Percentiles rank a stretch among this genome's conserved stretches.
Conservation (phyloP, 1,140 invertebrate genomes). For the Pachyrhynchus sulphureomaculatus region DNA sequence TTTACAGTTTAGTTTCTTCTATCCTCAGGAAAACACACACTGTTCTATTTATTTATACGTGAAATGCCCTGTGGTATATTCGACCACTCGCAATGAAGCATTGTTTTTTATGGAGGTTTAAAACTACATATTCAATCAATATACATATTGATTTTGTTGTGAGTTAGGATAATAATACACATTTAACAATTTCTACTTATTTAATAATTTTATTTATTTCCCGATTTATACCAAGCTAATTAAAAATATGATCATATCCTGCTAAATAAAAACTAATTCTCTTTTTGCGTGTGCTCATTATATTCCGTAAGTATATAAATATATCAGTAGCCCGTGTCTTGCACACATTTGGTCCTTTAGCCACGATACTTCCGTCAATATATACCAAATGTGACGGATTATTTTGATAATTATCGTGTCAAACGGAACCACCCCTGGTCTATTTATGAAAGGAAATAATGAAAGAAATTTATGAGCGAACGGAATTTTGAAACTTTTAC, state of each 20-base stretch:
- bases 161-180: no score
- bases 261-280: background rate
- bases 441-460: background rate
- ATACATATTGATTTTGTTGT: no score
- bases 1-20: no score
- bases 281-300: background rate
- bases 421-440: background rate
- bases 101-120: no score
- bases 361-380: conserved; percentile 1
- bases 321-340: background rate
- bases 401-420: conserved; percentile 2
- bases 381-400: background rate
- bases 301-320: background rate
- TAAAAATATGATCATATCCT: background rate
- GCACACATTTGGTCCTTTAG: conserved; percentile 6
- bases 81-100: no score
- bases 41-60: no score
- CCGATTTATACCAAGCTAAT: no score
- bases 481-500: background rate
- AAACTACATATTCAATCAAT: no score
- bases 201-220: no score
- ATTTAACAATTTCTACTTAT: no score
- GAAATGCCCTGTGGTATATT: no score
- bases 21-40: no score
- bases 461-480: background rate